These are phyloP conservation scores for Ptychobarbus kaznakovi DNA, from an alignment of 2,797 vertebrate genomes.

Conservation along the genomic window DNA sequence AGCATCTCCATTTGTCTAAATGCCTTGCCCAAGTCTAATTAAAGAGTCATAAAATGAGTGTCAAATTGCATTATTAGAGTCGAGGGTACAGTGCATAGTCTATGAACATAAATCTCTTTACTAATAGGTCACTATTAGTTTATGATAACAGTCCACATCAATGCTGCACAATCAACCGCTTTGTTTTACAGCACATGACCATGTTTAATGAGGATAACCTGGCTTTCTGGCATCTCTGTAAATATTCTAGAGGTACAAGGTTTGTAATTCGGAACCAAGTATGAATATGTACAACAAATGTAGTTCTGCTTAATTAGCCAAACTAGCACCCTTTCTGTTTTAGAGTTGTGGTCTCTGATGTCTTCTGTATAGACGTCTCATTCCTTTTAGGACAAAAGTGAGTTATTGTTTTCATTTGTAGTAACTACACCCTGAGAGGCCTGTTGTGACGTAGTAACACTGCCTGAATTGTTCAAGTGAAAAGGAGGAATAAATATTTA, in stretches of 20 bases:
- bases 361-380: not conserved
- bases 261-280: not conserved
- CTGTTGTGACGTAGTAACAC: constrained; percentile 29
- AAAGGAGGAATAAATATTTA: constrained; percentile 21
- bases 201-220: constrained; percentile 23
- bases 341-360: not conserved
- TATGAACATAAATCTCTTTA: constrained; percentile 33
- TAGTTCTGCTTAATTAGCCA: not conserved
- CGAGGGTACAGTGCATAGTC: constrained; percentile 46
- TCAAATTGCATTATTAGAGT: constrained; percentile 60
- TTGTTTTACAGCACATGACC: constrained; percentile 32
- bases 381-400: constrained; percentile 27
- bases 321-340: not conserved
- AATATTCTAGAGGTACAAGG: constrained; percentile 2
- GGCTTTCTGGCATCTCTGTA: not conserved
- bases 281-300: not conserved
- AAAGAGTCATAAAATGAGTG: constrained; percentile 21
- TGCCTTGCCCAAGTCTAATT: not conserved
- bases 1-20: not conserved
- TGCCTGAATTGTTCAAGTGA: constrained; percentile 40
- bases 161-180: constrained; percentile 1
- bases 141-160: not conserved
- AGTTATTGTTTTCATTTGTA: constrained; percentile 30
- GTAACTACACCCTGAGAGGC: constrained; percentile 44
- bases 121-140: not conserved